A percentile compares a stretch with the other conserved stretches of the same genome.
Evolutionary conservation across 1,140 invertebrate species (phyloP).

Genomic region (Sinonovacula constricta): DNA sequence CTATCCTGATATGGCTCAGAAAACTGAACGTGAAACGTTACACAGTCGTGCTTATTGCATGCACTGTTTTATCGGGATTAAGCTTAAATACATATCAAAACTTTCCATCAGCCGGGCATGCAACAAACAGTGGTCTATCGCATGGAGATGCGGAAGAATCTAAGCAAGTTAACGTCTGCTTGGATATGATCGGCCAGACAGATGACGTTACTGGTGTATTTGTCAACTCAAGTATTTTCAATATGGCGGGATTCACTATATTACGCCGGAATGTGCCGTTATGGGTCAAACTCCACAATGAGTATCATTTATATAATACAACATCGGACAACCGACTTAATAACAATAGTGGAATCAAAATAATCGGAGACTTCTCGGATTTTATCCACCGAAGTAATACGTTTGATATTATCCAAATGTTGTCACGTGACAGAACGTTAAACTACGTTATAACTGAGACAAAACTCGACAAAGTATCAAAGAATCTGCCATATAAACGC

Average conservation of each 20-base stretch:
- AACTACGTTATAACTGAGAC: constrained; percentile 46
- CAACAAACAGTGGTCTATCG: too few species aligned
- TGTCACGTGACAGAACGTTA: constrained; percentile 26
- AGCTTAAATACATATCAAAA: too few species aligned
- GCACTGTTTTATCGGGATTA: too few species aligned
- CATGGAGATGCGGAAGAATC: constrained; percentile 16
- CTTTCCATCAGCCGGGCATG: neutral
- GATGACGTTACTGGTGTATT: constrained; percentile 28
- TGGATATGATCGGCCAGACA: constrained; percentile 19
- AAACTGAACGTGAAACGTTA: neutral
- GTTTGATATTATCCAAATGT: constrained; percentile 30
- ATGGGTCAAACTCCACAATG: constrained; percentile 23
- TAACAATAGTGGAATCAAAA: constrained; percentile 14
- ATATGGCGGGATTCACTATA: constrained; percentile 9
- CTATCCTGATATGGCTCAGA: neutral
- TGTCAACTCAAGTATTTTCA: constrained; percentile 20
- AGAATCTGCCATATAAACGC: too few species aligned
- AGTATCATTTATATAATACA: constrained; percentile 23
- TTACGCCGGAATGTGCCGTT: constrained; percentile 33
- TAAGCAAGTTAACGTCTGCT: constrained; percentile 16
- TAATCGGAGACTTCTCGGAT: constrained; percentile 44
- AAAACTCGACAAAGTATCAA: too few species aligned
- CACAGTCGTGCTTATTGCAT: too few species aligned
- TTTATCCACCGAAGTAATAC: constrained; percentile 47
- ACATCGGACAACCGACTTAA: neutral